phyloP scores from a whole-genome alignment of 2,113 vertebrate genomes.

The Hystrix cristata region DNA sequence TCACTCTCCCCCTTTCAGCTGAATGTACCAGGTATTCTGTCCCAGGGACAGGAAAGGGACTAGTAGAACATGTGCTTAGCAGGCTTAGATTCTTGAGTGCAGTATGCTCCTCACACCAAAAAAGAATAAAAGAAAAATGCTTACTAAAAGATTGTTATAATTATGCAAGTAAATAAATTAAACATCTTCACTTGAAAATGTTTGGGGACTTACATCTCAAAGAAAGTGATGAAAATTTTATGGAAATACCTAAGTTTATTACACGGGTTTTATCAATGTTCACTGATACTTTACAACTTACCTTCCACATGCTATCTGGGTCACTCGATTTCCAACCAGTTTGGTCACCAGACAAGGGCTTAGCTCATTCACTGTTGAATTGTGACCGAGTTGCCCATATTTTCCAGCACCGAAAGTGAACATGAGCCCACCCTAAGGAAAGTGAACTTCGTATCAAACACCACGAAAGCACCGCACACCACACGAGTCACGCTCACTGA shows the following conservation, averaged over 20 bases:
- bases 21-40: neutral
- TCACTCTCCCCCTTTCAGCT: neutral
- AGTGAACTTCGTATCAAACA: constrained; percentile 47
- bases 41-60: neutral
- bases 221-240: constrained; percentile 2
- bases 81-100: neutral
- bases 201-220: constrained; percentile 1
- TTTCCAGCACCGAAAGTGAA: constrained; percentile 90
- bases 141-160: neutral
- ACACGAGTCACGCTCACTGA: neutral
- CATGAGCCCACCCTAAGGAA: constrained; percentile 87
- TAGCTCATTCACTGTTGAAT: constrained; percentile 81
- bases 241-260: neutral
- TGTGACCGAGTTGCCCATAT: constrained; percentile 90
- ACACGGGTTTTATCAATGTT: neutral
- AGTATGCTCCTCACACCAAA: neutral
- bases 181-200: constrained; percentile 40
- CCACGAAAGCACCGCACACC: neutral
- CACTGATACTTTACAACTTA: constrained; percentile 66
- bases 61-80: neutral
- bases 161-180: neutral
- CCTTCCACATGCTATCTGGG: constrained; percentile 88
- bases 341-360: constrained; percentile 84
- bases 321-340: constrained; percentile 77
- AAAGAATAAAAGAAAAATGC: neutral